These are phyloP conservation scores for Musca vetustissima DNA, from an alignment of 1,140 invertebrate genomes.

Conservation along the genomic window DNA sequence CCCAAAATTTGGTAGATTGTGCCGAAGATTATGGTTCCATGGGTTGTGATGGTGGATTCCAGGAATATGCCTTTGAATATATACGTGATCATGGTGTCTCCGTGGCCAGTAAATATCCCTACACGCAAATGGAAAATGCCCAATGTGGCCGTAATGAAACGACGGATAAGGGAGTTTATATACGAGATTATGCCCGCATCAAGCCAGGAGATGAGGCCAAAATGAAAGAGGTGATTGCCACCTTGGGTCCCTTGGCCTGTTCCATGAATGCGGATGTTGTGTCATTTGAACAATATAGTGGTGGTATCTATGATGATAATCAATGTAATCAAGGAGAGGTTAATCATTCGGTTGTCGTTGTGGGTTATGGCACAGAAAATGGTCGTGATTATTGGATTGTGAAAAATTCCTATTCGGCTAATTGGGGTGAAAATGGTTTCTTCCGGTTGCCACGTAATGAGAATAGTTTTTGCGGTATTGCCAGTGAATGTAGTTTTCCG, in stretches of 20 bases:
- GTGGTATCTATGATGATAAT: conserved; percentile 58
- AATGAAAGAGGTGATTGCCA: conserved; percentile 75
- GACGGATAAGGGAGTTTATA: conserved; percentile 64
- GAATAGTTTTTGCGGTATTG: conserved; percentile 70
- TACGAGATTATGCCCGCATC: conserved; percentile 69
- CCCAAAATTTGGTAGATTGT: conserved; percentile 68
- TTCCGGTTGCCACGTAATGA: conserved; percentile 67
- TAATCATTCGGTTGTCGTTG: conserved; percentile 64
- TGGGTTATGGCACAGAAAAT: conserved; percentile 63
- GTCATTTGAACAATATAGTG: no score
- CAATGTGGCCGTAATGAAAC: conserved; percentile 64
- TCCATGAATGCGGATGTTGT: conserved; percentile 80
- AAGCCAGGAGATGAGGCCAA: conserved; percentile 69
- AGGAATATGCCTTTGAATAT: conserved; percentile 69
- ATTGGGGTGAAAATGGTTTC: conserved; percentile 75
- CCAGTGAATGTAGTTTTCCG: conserved; percentile 53
- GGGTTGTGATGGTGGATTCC: conserved; percentile 71
- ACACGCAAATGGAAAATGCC: conserved; percentile 54
- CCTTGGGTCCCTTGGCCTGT: conserved; percentile 73
- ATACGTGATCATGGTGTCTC: conserved; percentile 65
- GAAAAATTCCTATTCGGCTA: conserved; percentile 73
- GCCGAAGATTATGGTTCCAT: conserved; percentile 64
- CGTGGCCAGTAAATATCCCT: conserved; percentile 62
- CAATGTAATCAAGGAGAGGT: conserved; percentile 56
- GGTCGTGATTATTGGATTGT: conserved; percentile 76